Conservation (phyloP, 2,797 vertebrate species). For the Tamandua tetradactyla region DNA sequence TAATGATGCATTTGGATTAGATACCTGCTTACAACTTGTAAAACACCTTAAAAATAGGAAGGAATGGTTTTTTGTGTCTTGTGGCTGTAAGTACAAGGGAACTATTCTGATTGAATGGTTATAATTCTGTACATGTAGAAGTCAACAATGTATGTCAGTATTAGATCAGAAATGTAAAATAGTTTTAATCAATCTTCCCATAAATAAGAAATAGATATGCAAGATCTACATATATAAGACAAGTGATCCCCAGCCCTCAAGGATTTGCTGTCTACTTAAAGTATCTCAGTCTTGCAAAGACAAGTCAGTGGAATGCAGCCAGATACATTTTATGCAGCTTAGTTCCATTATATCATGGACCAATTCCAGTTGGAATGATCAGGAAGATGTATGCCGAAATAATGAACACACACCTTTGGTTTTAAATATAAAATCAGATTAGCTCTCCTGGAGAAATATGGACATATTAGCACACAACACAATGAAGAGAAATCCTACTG, state of each 20-base stretch:
- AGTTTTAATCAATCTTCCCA: not conserved
- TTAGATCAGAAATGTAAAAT: not conserved
- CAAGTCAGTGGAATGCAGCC: conserved; percentile 2
- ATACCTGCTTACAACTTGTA: not conserved
- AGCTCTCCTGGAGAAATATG: not conserved
- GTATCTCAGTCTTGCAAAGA: not conserved
- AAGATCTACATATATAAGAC: not conserved
- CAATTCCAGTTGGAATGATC: conserved; percentile 60
- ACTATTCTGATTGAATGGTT: not conserved
- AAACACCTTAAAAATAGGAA: not conserved
- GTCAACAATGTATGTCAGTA: not conserved
- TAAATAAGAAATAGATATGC: not conserved
- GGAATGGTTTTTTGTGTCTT: not conserved
- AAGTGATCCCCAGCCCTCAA: not conserved
- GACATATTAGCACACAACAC: not conserved
- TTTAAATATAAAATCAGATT: conserved; percentile 32
- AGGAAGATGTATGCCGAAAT: conserved; percentile 61
- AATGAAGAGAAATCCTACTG: not conserved
- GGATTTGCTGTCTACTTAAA: not conserved
- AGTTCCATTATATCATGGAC: conserved; percentile 58
- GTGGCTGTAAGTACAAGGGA: not conserved
- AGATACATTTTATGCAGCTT: conserved; percentile 54
- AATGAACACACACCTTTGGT: conserved; percentile 61
- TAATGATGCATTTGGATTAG: not conserved
- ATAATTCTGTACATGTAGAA: not conserved